A percentile compares a stretch with the other conserved stretches of the same genome.
phyloP scores from a whole-genome alignment of 2,797 vertebrate species.

The Muraenolepis orangiensis region DNA sequence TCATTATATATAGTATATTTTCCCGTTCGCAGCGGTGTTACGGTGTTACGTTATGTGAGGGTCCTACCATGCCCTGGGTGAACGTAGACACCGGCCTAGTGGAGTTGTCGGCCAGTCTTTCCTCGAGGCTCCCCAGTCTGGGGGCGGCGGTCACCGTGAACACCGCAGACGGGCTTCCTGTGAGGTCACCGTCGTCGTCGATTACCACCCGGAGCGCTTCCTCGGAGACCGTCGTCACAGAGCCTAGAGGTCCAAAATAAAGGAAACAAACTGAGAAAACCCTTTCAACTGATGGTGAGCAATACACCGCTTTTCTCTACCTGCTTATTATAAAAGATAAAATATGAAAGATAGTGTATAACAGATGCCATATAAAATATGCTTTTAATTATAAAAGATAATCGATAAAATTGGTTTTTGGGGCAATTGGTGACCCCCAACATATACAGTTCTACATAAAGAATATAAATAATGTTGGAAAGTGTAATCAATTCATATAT shows the following conservation, averaged over 20 bases:
- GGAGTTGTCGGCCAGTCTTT: slow-evolving; percentile 61
- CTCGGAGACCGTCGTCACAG: slow-evolving; percentile 72
- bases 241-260: slow-evolving; percentile 69
- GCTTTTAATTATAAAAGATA: too few species aligned
- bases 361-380: too few species aligned
- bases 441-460: background rate
- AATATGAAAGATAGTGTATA: too few species aligned
- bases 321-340: too few species aligned
- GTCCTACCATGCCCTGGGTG: slow-evolving; percentile 82
- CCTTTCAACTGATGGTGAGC: background rate
- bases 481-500: too few species aligned
- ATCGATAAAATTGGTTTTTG: too few species aligned
- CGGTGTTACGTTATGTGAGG: too few species aligned
- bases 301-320: background rate
- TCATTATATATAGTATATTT: too few species aligned
- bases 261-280: background rate
- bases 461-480: background rate
- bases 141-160: slow-evolving; percentile 73
- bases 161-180: slow-evolving; percentile 74
- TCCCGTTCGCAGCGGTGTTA: too few species aligned
- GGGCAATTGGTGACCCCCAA: too few species aligned
- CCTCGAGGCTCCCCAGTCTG: slow-evolving; percentile 77
- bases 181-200: slow-evolving; percentile 64
- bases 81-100: slow-evolving; percentile 75
- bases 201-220: slow-evolving; percentile 78